Conservation (phyloP, 1,140 invertebrate species). For the Heliconius melpomene region DNA sequence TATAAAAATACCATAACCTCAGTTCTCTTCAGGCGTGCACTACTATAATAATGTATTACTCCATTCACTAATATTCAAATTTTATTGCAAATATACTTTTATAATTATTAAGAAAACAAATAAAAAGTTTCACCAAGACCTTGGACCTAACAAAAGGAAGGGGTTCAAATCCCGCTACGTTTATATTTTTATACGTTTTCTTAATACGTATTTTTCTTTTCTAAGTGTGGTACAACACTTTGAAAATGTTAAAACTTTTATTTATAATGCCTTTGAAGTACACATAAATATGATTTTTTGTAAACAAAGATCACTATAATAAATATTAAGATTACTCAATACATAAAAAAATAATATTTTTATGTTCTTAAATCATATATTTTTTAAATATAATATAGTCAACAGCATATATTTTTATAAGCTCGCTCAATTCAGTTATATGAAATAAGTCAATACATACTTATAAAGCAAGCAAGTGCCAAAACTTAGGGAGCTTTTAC, state of each 20-base stretch:
- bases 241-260: no score
- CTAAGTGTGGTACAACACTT: no score
- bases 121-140: no score
- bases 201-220: no score
- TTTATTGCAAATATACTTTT: no score
- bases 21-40: neutral
- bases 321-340: neutral
- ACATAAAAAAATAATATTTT: neutral
- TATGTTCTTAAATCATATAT: neutral
- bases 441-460: conserved; percentile 36
- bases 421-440: conserved; percentile 21
- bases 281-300: no score
- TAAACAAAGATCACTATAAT: no score
- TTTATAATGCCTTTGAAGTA: no score
- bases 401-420: conserved; percentile 10
- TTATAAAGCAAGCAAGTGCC: conserved; percentile 68
- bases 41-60: neutral
- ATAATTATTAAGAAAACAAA: no score
- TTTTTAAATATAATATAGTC: conserved; percentile 9
- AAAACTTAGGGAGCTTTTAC: conserved; percentile 46
- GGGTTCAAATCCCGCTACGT: no score
- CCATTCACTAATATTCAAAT: neutral
- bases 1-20: conserved; percentile 1
- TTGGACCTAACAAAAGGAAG: no score
- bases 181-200: no score